Base-by-base conservation (phyloP, 2,888 invertebrate species). In the Branchellion lobata region DNA sequence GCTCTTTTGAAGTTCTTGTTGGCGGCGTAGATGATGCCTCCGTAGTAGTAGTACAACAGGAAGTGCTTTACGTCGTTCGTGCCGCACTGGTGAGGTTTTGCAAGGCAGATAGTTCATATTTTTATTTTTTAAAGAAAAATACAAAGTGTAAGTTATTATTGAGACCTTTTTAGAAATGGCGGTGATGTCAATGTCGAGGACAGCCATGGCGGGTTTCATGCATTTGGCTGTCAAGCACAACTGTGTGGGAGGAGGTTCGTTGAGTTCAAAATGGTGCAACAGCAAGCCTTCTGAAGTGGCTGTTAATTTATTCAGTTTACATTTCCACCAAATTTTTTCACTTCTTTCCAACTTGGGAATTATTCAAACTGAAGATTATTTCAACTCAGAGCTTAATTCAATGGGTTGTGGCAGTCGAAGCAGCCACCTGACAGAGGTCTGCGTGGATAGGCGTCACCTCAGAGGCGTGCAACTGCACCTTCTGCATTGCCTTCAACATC, bases 1-100 rank as follows among this genome's bases (percentile, higher is more conserved):
- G 96, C 95, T 85, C 95, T 90, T 84, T 95, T 94, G 86, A 93
- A 94, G 86, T 95, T 94, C 87, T 96, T 95, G 85, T 96, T 89
- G 18, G 94, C 94, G 79, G 95, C 92, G 88, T 96, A 97, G 84
- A 97, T 94, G 94, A 97, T 95, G 77, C 97, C 97, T 80, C 96
- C 96, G 87, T 98, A 98, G 88, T 97, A 97, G 87, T 94, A 97
- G 87, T 95, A 97, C 0, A 95, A 90, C 77, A 98, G 90, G 87
- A 96, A 96, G 87, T 94, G 93, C 89, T 93, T 94, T 0, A 93
- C 91, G 87, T 94, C 94, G 88, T 92, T 93, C 86, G 92, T 91
- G 83, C 92, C 92, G 85, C 93, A 93, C 90, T 91, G 87, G 88
- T 89, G 87, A 82, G 18, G 8, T 8, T 8, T 47, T 47, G 47